Base-by-base conservation (phyloP, 1,140 invertebrate species). In the Listronotus oregonensis region DNA sequence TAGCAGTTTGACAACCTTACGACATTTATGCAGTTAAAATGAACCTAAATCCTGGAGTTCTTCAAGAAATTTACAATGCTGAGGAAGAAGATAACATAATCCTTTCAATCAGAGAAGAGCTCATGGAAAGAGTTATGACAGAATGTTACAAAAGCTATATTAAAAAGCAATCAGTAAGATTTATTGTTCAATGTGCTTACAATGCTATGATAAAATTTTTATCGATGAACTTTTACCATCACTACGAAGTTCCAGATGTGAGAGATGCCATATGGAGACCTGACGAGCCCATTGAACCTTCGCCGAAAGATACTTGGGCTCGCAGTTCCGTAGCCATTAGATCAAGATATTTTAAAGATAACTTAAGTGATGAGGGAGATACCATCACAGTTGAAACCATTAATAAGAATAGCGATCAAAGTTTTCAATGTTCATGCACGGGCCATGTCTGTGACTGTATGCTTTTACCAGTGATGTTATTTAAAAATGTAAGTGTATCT, bases 241-340 rank as follows among this genome's bases (percentile, higher is more conserved):
- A 65, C 31, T 37, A 44, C 12, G 51, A 40, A 10, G 14, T 32
- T 15, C 63, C 63, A 6, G 52, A 65, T 27, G 43, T 34, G 6
- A 51, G 8, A 15, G 17, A 17, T 17, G 8, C 55, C 7, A 34
- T 21, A 21, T 65, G 63, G 63, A 54, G 14, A 31, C 47, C 63
- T 10, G 63, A 65, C 44, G 3, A 12, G 9, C 63, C 54, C 4
- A 42, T 65, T 12, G 18, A 58, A 44, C 63, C 63, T 15, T 65
- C 63, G 15, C 63, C 63, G 12, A 65, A 65, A 51, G 63, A 65
- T 39, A 58, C 63, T 21, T 65, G 63, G 63, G 54, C 63, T 21
- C 11, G 5, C 32, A 32, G 34, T 51, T 55, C 55, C 12, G 56
- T 65, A 17, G 34, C 63, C 17, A 37, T 57, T 9, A 59, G 55